Percentiles rank a stretch among this genome's conserved stretches.
These are phyloP conservation scores for Luffia ferchaultella DNA, from an alignment of 2,888 invertebrate genomes.

Conservation along the genomic window DNA sequence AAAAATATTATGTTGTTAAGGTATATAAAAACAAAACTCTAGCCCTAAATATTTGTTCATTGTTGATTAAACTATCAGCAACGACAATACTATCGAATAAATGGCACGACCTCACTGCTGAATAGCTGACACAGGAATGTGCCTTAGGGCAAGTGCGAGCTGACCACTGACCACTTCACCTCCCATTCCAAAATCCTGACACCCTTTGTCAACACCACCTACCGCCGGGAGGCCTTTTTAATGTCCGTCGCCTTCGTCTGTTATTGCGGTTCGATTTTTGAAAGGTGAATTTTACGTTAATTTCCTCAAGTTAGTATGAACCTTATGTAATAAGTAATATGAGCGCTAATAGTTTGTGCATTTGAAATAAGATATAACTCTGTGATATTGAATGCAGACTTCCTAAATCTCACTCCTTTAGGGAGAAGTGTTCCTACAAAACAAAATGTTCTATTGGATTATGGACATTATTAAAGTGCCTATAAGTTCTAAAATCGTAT, in stretches of 20 bases:
- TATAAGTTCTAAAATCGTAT: not conserved
- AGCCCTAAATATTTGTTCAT: no score
- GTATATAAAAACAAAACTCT: not conserved
- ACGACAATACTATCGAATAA: no score
- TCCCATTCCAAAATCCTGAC: conserved; percentile 11
- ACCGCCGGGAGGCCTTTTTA: conserved; percentile 39
- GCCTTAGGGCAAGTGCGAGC: conserved; percentile 29
- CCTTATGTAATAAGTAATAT: conserved; percentile 4
- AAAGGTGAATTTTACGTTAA: conserved; percentile 35
- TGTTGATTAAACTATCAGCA: no score
- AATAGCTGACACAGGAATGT: conserved; percentile 29
- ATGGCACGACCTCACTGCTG: not conserved
- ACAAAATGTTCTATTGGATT: conserved; percentile 4
- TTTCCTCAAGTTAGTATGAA: conserved; percentile 17
- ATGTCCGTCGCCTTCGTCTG: conserved; percentile 38
- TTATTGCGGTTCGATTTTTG: conserved; percentile 30
- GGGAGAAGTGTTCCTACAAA: conserved; percentile 39
- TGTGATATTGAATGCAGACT: conserved; percentile 1
- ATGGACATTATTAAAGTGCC: not conserved
- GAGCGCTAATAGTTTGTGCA: not conserved
- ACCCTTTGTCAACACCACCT: conserved; percentile 18
- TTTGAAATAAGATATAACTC: not conserved
- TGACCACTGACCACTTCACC: conserved; percentile 29
- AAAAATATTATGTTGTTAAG: not conserved
- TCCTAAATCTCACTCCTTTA: conserved; percentile 45